Evolutionary conservation across 2,113 vertebrate genomes (phyloP), one percentile per base, ranked within the genome.

Genomic region (Antechinus flavipes): DNA sequence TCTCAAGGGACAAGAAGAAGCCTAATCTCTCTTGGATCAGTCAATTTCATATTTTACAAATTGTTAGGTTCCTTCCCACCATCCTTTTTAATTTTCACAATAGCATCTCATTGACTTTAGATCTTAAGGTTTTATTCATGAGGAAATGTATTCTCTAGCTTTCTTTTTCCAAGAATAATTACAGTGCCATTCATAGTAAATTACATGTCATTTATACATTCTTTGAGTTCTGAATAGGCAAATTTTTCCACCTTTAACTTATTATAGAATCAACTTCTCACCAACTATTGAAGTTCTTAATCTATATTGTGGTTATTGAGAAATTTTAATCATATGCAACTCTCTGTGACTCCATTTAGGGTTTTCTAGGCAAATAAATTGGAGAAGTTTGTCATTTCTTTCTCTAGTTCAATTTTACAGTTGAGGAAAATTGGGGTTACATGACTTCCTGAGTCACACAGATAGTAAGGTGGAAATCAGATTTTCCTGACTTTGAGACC

Each of bases 71-170:
- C 2, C 25, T 50, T 76, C 42, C 30, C 90, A 47, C 55, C 19
- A 90, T 90, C 52, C 50, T 35, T 96, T 92, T 89, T 93, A 92
- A 93, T 91, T 54, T 91, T 95, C 90, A 61, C n/a, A 95, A 89
- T 61, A 49, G 91, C 58, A 89, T 95, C 22, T 89, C 89, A 61
- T 89, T 94, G 22, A 91, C 93, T 92, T 58, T 93, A 25, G 68
- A 90, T 68, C 93, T 91, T 68, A 91, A 94, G 6, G 49, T 94
- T 89, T 95, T 89, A 93, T 94, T 90, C 25, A 94, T 91, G 56
- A 92, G 27, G n/a, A 95, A 92, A 89, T 84, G 11, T n/a, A 11
- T 19, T 95, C 25, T 94, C 8, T 91, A 89, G 58, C 24, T 92
- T 49, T 93, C 27, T 92, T 49, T 93, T 95, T 95, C 89, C 92